Conservation (phyloP, 2,113 vertebrate species). For the Bucco capensis region DNA sequence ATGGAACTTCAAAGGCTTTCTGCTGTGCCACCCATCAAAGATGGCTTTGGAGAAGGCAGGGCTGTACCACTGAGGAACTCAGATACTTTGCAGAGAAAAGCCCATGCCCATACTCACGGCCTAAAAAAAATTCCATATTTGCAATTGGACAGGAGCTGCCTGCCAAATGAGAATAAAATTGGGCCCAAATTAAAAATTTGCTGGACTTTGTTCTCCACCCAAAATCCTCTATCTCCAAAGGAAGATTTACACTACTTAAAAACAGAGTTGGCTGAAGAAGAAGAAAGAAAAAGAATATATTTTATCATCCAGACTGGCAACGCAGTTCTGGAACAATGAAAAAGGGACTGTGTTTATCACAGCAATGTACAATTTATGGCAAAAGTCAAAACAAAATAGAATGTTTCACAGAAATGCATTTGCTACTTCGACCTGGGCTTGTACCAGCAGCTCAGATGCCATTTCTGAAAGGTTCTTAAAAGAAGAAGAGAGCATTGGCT, state of each 20-base stretch:
- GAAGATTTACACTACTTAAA: conserved; percentile 7
- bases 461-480: conserved; percentile 57
- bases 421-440: not conserved
- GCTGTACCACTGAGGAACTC: not conserved
- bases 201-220: conserved; percentile 22
- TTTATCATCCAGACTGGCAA: conserved; percentile 30
- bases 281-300: not conserved
- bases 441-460: conserved; percentile 12
- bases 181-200: conserved; percentile 11
- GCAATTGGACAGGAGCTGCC: not conserved
- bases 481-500: not conserved
- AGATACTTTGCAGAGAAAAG: not conserved
- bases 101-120: not conserved
- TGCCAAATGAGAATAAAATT: conserved; percentile 20
- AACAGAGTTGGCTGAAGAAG: conserved; percentile 6
- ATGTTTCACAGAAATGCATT: conserved; percentile 35
- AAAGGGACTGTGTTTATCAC: conserved; percentile 22
- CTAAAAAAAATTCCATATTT: not conserved
- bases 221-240: conserved; percentile 11
- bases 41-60: not conserved
- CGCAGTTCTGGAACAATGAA: not conserved
- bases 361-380: conserved; percentile 8
- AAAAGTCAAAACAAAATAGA: conserved; percentile 49
- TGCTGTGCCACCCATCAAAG: conserved; percentile 7
- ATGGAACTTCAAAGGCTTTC: conserved; percentile 12